These are phyloP conservation scores for Ammodytes marinus DNA, from an alignment of 2,113 vertebrate genomes.

Conservation along the genomic window DNA sequence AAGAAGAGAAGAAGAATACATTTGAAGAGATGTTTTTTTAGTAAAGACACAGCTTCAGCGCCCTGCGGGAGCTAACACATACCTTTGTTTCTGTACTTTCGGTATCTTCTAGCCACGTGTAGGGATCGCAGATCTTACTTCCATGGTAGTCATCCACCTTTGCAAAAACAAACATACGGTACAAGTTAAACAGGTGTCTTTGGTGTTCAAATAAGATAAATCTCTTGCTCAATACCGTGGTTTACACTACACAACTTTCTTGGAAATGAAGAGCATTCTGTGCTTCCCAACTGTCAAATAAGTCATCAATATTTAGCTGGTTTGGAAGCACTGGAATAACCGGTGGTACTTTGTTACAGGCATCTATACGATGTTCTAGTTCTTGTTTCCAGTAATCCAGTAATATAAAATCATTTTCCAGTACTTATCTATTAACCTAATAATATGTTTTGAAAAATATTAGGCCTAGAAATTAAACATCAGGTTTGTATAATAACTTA, in stretches of 20 bases:
- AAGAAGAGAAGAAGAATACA: not conserved
- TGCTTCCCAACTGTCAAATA: not conserved
- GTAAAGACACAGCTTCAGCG: not conserved
- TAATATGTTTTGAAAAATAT: not conserved
- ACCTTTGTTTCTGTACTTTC: slow-evolving; percentile 83
- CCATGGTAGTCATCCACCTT: slow-evolving; percentile 84
- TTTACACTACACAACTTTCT: not conserved
- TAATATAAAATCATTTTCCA: not conserved
- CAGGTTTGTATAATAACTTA: not conserved
- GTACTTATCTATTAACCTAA: not conserved
- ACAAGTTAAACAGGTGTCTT: not conserved
- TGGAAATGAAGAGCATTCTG: not conserved
- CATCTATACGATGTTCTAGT: not conserved
- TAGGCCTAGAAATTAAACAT: not conserved
- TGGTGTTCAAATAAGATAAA: not conserved
- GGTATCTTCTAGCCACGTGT: slow-evolving; percentile 83
- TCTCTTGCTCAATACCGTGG: not conserved
- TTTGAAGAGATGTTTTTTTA: not conserved
- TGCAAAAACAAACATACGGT: not conserved
- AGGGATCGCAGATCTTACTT: slow-evolving; percentile 77
- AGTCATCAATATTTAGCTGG: not conserved
- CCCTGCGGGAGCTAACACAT: not conserved
- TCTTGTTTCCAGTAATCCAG: not conserved
- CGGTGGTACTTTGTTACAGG: not conserved
- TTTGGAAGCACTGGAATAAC: not conserved